Base-by-base conservation (phyloP, 2,888 invertebrate genomes). In the Drosophila mimica region DNA sequence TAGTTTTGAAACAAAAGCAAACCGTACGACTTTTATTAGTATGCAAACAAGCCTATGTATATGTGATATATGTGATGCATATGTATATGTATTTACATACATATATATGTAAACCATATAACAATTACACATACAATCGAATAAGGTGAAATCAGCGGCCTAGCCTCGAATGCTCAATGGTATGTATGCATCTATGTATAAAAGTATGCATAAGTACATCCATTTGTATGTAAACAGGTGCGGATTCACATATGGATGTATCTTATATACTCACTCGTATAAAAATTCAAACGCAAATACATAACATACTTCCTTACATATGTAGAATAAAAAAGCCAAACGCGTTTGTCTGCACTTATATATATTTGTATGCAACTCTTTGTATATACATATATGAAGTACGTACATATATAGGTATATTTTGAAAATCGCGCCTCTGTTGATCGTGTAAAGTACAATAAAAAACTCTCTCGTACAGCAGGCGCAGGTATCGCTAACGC, bases 341-440 rank as follows among this genome's bases (percentile, higher is more conserved):
- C 40, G 61, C 61, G 53, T n/a, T 30, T 40, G n/a, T 54, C 25
- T 53, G 17, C 30, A 57, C 48, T 49, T 30, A 36, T 33, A 25
- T 15, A 62, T 6, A 34, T 9, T 48, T 33, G 25, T n/a, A 57
- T n/a, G 30, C 30, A 51, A 17, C 1, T 48, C 25, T 25, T 17
- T 48, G 51, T 43, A 15, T 33, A 57, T 43, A 15, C 28, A 57
- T 31, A 25, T 40, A 57, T 56, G 43, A 34, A 30, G 43, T 43
- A 60, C 20, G 28, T 31, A 33, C 17, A 34, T 36, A 54, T 17
- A 15, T 4, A 46, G 28, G n/a, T 53, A n/a, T 31, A 38, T 43
- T 33, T 52, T 15, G 43, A 67, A 69, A 81, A 60, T 69, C 67
- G 70, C 63, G 48, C 61, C 64, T 81, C 57, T 46, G 64, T 49